phyloP scores from a whole-genome alignment of 2,888 invertebrate species.

The Drosophila meridiana region DNA sequence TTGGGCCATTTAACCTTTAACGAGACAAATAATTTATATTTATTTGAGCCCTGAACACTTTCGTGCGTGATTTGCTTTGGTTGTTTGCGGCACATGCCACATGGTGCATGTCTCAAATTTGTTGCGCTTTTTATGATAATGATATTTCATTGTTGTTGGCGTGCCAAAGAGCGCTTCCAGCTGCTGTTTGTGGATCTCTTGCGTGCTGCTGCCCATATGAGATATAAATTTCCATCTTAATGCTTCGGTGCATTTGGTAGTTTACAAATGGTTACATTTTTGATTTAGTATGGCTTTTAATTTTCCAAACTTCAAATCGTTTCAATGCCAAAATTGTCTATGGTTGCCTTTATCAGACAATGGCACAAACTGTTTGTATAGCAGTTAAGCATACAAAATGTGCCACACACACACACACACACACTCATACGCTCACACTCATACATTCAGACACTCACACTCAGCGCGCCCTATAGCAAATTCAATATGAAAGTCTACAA shows the following conservation, averaged over 20 bases:
- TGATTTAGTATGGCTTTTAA: slow-evolving; percentile 24
- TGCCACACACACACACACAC: background rate
- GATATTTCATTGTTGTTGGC: slow-evolving; percentile 12
- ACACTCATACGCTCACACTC: background rate
- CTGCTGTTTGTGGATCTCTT: slow-evolving; percentile 5
- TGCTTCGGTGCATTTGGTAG: slow-evolving; percentile 29
- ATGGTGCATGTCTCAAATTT: slow-evolving; percentile 19
- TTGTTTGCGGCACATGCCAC: slow-evolving; percentile 14
- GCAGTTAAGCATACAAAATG: background rate
- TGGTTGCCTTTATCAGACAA: slow-evolving; percentile 11
- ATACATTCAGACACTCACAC: background rate
- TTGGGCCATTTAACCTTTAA: background rate
- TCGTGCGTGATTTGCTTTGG: background rate
- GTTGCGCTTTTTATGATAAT: slow-evolving; percentile 3
- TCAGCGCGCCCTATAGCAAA: background rate
- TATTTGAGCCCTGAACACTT: background rate
- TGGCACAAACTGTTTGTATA: slow-evolving; percentile 11
- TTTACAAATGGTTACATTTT: slow-evolving; percentile 15
- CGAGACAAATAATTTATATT: background rate
- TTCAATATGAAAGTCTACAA: slow-evolving; percentile 1
- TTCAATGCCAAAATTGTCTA: slow-evolving; percentile 5
- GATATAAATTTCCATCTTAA: slow-evolving; percentile 35
- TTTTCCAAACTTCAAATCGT: slow-evolving; percentile 1
- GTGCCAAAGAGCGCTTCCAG: slow-evolving; percentile 7
- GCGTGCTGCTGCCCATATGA: slow-evolving; percentile 1